A percentile compares a stretch with the other conserved stretches of the same genome.
Conservation (phyloP, 2,797 vertebrate species). For the Cryptoprocta ferox region DNA sequence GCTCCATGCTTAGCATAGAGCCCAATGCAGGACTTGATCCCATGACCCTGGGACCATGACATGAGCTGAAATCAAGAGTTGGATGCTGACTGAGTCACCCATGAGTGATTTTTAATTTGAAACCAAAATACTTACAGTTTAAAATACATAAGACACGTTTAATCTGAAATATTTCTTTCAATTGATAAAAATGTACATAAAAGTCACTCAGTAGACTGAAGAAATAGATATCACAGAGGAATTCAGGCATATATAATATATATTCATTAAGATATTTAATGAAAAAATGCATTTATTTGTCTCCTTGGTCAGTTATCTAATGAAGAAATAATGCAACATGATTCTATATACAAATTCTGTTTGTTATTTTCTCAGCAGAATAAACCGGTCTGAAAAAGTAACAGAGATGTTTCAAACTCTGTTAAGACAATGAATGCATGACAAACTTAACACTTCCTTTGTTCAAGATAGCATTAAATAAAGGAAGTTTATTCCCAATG, state of each 20-base stretch:
- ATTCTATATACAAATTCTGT: background rate
- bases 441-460: conserved; percentile 50
- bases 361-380: conserved; percentile 1
- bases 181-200: background rate
- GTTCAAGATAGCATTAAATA: conserved; percentile 62
- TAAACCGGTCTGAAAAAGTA: background rate
- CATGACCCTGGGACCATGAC: too few species aligned
- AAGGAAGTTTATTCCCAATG: conserved; percentile 70
- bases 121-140: background rate
- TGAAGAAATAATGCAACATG: background rate
- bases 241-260: background rate
- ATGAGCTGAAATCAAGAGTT: too few species aligned
- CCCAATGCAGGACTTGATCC: too few species aligned
- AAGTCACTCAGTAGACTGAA: background rate
- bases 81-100: too few species aligned
- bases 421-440: background rate
- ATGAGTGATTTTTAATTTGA: background rate
- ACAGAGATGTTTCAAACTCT: background rate
- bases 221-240: background rate
- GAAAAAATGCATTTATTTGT: background rate
- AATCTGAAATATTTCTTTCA: background rate
- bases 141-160: background rate
- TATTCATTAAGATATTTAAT: background rate
- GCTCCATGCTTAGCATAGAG: too few species aligned
- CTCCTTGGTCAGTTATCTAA: background rate